Base-by-base conservation (phyloP, 2,888 invertebrate genomes). In the Drosophila limbata region DNA sequence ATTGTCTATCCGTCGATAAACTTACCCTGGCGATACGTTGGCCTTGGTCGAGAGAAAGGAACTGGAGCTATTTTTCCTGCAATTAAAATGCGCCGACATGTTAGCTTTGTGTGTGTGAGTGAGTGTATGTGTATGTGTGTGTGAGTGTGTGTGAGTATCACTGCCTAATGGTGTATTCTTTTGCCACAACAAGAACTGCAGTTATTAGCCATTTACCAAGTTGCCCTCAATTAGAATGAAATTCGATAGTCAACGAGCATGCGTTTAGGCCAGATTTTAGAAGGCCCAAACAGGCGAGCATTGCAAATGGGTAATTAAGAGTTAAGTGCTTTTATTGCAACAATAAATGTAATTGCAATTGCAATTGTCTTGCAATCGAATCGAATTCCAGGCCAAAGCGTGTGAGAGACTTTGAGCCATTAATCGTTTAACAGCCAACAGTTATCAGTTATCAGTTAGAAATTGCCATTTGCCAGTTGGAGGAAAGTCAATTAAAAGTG, bases 21-120 rank as follows among this genome's bases (percentile, higher is more conserved):
- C 81, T 73, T 48, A 82, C 82, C 82, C 70, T 70, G 56, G 8
- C 68, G 65, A 6, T n/a, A 15, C 11, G 15, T 3, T 17, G 81
- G 65, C 6, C 8, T 11, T 19, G 60, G 55, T 1, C 6, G 51
- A 21, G 21, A 35, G 11, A 11, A 0, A 0, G 40, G 11, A 6
- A 15, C 10, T n/a, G 45, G 52, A 47, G 28, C 44, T 47, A 25
- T 39, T 31, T 45, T 52, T 19, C 13, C 86, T 85, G 84, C 59
- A 88, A 84, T 73, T 72, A 80, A 86, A 80, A 71, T 53, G 37
- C 63, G 66, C 57, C 69, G 55, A 61, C 62, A 55, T 72, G 70
- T 74, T 67, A 80, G 55, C 68, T 62, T 56, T 65, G 25, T 25
- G 4, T 25, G 25, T 25, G 4, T 25, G 5, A 3, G 5, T 48